phyloP scores from a whole-genome alignment of 2,797 vertebrate species.

The Menidia menidia region DNA sequence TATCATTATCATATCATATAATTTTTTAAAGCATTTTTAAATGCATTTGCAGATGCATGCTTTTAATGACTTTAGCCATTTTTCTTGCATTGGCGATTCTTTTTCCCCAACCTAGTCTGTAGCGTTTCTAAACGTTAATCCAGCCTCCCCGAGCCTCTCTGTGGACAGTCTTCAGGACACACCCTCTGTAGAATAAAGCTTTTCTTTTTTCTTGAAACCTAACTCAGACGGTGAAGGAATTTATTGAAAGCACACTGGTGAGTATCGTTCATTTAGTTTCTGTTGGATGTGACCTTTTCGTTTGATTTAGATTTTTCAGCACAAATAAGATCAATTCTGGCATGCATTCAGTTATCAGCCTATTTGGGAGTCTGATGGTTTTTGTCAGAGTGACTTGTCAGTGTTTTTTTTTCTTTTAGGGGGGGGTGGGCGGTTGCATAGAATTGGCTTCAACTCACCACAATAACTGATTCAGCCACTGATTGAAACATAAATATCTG shows the following conservation, averaged over 20 bases:
- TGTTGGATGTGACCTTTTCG: neutral
- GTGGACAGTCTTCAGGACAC: conserved; percentile 35
- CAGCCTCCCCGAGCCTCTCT: neutral
- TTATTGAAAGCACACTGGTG: conserved; percentile 27
- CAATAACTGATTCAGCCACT: neutral
- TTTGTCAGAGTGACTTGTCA: neutral
- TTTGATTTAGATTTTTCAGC: neutral
- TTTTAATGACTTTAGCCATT: too few relatives aligned
- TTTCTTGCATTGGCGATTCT: neutral
- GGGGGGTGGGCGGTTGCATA: neutral
- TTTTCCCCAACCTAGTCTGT: neutral
- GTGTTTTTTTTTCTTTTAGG: neutral
- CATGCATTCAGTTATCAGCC: neutral
- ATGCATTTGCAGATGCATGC: too few relatives aligned
- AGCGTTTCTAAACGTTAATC: neutral
- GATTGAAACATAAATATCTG: neutral
- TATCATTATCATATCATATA: too few relatives aligned
- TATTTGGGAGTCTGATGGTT: neutral
- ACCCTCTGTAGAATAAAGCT: conserved; percentile 19
- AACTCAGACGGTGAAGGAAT: neutral
- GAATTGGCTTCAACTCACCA: neutral
- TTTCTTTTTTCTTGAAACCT: conserved; percentile 28
- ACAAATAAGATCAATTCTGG: neutral
- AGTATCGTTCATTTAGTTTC: conserved; percentile 19
- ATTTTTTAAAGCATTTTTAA: neutral